These are phyloP conservation scores for Drosophila neotestacea DNA, from an alignment of 2,888 invertebrate genomes.

Conservation along the genomic window DNA sequence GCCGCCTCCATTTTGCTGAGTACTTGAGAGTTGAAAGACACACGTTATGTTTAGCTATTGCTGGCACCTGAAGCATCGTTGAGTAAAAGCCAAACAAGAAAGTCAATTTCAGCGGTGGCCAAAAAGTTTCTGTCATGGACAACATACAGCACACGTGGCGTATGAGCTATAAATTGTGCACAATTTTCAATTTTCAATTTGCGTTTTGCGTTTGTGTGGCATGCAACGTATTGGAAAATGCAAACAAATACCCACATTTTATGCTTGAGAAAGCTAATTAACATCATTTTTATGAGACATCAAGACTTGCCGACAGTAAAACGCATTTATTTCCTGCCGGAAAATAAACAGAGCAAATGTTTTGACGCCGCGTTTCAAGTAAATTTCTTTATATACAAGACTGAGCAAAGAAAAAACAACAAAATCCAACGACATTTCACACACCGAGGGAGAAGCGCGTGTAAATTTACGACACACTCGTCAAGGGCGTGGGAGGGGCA, in stretches of 20 bases:
- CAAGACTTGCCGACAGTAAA: conserved; percentile 38
- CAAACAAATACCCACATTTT: conserved; percentile 52
- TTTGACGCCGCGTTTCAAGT: conserved; percentile 35
- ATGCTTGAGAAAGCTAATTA: conserved; percentile 53
- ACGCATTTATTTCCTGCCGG: conserved; percentile 58
- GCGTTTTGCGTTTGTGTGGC: background rate
- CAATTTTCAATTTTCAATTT: conserved; percentile 30
- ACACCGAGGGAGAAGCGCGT: conserved; percentile 10
- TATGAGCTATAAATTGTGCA: conserved; percentile 39
- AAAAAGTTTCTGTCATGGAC: conserved; percentile 22
- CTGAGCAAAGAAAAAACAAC: too few species aligned
- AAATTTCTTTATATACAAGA: conserved; percentile 45
- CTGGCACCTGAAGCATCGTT: conserved; percentile 47
- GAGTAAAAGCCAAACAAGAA: conserved; percentile 32
- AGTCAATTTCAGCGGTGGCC: conserved; percentile 53
- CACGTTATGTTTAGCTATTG: conserved; percentile 37
- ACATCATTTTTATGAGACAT: conserved; percentile 54
- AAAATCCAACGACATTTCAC: conserved; percentile 2
- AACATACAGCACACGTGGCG: conserved; percentile 8
- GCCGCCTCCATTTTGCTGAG: background rate
- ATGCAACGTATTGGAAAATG: conserved; percentile 43
- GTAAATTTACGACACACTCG: conserved; percentile 57
- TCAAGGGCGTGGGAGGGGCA: background rate
- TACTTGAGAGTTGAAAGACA: conserved; percentile 30
- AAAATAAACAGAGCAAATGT: conserved; percentile 64